Evolutionary conservation across 1,140 invertebrate species (phyloP).

Genomic region (Pseudobourletiella spinata): DNA sequence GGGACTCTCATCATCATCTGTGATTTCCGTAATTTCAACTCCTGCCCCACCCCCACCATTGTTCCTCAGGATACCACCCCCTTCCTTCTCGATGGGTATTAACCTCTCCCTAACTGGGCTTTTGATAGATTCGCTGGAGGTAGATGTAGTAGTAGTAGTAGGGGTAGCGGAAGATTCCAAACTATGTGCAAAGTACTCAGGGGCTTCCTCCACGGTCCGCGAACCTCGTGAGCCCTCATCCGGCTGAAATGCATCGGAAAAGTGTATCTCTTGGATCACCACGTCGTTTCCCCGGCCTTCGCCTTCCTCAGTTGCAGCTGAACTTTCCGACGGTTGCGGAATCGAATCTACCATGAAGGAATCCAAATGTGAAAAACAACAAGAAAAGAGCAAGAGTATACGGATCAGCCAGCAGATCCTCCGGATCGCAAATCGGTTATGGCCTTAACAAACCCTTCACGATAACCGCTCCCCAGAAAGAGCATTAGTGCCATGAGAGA

Average conservation of each 20-base stretch:
- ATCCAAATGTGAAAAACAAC: not conserved
- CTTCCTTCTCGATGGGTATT: not conserved
- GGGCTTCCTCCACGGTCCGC: not conserved
- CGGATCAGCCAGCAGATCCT: too few species aligned
- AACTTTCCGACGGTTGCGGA: constrained; percentile 3
- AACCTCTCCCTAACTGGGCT: not conserved
- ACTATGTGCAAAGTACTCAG: not conserved
- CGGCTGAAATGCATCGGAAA: not conserved
- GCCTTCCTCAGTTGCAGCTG: constrained; percentile 1
- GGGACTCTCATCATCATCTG: constrained; percentile 20
- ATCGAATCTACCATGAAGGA: constrained; percentile 7
- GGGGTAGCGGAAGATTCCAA: not conserved
- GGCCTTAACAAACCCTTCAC: too few species aligned
- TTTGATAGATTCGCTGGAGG: constrained; percentile 1
- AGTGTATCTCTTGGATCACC: constrained; percentile 2
- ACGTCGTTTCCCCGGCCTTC: not conserved
- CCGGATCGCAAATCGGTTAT: too few species aligned
- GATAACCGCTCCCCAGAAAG: too few species aligned
- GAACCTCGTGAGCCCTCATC: too few species aligned
- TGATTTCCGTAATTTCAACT: constrained; percentile 24
- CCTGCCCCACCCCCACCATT: not conserved
- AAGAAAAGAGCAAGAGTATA: too few species aligned
- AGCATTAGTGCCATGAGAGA: too few species aligned
- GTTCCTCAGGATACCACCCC: not conserved
- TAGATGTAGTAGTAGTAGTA: not conserved